These are phyloP conservation scores for Dolichallabes microphthalmus DNA, from an alignment of 2,113 vertebrate genomes.

Conservation along the genomic window DNA sequence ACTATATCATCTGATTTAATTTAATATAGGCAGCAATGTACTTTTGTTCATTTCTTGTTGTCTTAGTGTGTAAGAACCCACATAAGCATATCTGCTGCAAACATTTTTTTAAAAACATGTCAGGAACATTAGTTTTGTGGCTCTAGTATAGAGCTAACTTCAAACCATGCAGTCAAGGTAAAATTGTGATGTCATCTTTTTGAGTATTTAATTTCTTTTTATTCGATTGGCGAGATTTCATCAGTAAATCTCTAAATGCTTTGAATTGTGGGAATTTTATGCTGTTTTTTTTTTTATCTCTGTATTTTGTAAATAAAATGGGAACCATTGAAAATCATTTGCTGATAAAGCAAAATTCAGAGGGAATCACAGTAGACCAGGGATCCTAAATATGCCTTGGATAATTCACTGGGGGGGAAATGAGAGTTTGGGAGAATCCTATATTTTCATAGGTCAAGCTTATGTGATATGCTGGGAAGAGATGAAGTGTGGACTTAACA, in stretches of 20 bases:
- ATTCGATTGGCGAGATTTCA: not conserved
- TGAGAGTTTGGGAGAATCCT: not conserved
- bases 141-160: not conserved
- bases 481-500: not conserved
- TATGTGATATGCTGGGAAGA: constrained; percentile 7
- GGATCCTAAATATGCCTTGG: not conserved
- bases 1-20: not conserved
- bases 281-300: not conserved
- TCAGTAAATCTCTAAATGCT: not conserved
- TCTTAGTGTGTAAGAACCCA: not conserved
- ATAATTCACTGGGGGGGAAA: not conserved
- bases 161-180: not conserved
- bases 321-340: not conserved
- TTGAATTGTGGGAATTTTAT: not conserved
- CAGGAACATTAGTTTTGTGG: not conserved
- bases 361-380: not conserved
- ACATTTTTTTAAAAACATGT: not conserved
- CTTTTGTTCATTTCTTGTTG: not conserved
- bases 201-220: not conserved
- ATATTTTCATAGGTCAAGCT: not conserved
- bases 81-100: not conserved
- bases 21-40: not conserved
- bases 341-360: not conserved
- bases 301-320: not conserved
- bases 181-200: not conserved